These are phyloP conservation scores for Papilio gigon DNA, from an alignment of 2,888 invertebrate genomes.

Conservation along the genomic window DNA sequence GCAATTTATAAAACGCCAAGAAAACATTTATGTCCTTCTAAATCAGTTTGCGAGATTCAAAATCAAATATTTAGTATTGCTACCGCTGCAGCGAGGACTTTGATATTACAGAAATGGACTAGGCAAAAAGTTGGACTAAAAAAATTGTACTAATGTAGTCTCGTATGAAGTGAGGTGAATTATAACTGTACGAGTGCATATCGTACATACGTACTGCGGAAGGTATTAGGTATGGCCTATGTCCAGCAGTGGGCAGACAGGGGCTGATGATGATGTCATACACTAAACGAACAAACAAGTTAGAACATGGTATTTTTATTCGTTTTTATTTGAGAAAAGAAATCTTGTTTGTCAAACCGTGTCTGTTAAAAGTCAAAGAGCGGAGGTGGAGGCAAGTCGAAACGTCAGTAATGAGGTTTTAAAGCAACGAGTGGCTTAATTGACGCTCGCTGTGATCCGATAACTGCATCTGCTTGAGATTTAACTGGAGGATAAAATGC, in stretches of 20 bases:
- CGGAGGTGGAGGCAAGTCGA: neutral
- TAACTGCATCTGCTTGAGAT: constrained; percentile 32
- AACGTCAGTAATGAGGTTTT: constrained; percentile 33
- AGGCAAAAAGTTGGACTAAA: too few species aligned
- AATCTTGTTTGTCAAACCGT: too few species aligned
- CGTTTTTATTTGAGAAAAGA: too few species aligned
- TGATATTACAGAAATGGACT: neutral
- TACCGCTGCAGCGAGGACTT: neutral
- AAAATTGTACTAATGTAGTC: too few species aligned
- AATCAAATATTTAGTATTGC: neutral
- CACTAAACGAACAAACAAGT: too few species aligned
- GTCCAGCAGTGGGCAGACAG: too few species aligned
- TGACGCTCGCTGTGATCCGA: constrained; percentile 34
- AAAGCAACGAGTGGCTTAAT: constrained; percentile 37
- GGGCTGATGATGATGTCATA: too few species aligned
- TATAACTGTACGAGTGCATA: too few species aligned
- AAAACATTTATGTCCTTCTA: constrained; percentile 11
- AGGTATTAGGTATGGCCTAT: too few species aligned
- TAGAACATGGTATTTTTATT: too few species aligned
- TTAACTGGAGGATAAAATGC: constrained; percentile 34
- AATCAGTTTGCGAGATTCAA: constrained; percentile 21
- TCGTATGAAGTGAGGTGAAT: too few species aligned
- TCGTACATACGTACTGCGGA: too few species aligned
- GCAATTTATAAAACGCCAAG: neutral
- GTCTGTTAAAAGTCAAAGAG: neutral